Evolutionary conservation across 2,113 vertebrate species (phyloP).

Genomic region (Triplophysa dalaica): DNA sequence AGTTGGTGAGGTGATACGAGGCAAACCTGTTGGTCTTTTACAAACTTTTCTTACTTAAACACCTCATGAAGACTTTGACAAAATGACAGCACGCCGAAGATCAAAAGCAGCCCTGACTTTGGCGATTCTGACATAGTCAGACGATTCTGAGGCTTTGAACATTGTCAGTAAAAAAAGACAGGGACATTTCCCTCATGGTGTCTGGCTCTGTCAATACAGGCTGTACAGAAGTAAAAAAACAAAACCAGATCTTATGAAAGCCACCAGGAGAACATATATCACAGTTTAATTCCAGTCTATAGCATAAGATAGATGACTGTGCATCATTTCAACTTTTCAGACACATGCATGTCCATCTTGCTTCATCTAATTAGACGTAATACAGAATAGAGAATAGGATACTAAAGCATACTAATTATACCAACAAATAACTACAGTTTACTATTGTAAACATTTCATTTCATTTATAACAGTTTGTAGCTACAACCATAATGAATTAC

Average conservation of each 20-base stretch:
- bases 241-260: neutral
- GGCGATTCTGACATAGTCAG: neutral
- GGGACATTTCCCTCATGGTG: neutral
- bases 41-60: neutral
- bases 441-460: too few species aligned
- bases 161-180: neutral
- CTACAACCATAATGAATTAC: too few species aligned
- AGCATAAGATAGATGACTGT: neutral
- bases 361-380: too few species aligned
- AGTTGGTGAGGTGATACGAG: neutral
- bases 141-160: slow-evolving; percentile 26
- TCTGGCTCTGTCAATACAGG: neutral
- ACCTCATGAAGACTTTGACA: neutral
- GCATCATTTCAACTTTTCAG: too few species aligned
- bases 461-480: too few species aligned
- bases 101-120: slow-evolving; percentile 6
- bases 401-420: too few species aligned
- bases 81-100: neutral
- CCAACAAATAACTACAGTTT: too few species aligned
- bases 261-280: neutral
- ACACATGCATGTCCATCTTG: too few species aligned
- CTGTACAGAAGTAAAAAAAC: neutral
- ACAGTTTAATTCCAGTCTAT: neutral
- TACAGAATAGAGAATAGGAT: too few species aligned
- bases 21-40: neutral